Evolutionary conservation across 2,888 invertebrate species (phyloP).

Genomic region (Dermolepida albohirtum): DNA sequence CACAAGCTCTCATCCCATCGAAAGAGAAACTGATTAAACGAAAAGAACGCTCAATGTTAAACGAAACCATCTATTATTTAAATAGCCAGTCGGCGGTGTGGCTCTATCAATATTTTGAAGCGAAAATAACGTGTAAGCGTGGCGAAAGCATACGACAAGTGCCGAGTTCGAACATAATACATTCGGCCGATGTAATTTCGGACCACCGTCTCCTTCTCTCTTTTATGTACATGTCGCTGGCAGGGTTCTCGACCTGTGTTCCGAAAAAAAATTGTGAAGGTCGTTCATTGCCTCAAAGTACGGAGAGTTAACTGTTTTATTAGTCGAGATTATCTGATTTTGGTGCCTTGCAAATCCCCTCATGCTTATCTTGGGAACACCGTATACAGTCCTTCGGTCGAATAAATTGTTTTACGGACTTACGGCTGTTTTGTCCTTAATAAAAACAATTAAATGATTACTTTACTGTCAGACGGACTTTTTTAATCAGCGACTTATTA

Average conservation of each 20-base stretch:
- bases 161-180: slow-evolving; percentile 2
- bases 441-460: slow-evolving; percentile 27
- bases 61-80: slow-evolving; percentile 39
- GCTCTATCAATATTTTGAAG: slow-evolving; percentile 37
- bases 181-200: slow-evolving; percentile 4
- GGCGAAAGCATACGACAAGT: slow-evolving; percentile 12
- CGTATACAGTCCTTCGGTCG: slow-evolving; percentile 5
- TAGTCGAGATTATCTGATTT: slow-evolving; percentile 38
- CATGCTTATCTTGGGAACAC: slow-evolving; percentile 13
- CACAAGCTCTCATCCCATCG: slow-evolving; percentile 14
- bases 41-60: slow-evolving; percentile 29
- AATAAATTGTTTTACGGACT: slow-evolving; percentile 31
- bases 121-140: slow-evolving; percentile 32
- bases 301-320: slow-evolving; percentile 40
- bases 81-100: slow-evolving; percentile 30
- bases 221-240: slow-evolving; percentile 30
- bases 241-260: slow-evolving; percentile 47
- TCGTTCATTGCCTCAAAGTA: slow-evolving; percentile 46
- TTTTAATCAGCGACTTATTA: not conserved
- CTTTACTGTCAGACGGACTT: slow-evolving; percentile 3
- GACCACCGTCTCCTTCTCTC: not conserved
- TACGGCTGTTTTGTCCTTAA: slow-evolving; percentile 8
- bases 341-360: slow-evolving; percentile 32
- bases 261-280: slow-evolving; percentile 47
- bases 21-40: slow-evolving; percentile 33